Conservation (phyloP, 2,888 invertebrate species). For the Campoletis raptor region DNA sequence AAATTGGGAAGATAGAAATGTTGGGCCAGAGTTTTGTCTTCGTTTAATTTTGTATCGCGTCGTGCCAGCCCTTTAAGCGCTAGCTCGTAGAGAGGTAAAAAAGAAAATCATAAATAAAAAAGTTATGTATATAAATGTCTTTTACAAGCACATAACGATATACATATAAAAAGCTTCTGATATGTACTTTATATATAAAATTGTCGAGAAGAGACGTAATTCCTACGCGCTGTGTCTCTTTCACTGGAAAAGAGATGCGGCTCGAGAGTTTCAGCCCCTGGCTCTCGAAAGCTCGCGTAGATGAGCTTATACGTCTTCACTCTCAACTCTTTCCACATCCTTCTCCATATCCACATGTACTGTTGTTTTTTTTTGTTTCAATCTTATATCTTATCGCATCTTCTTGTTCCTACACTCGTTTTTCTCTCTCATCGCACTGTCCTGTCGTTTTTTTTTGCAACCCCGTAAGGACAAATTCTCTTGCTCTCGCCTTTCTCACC, state of each 20-base stretch:
- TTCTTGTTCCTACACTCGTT: conserved; percentile 18
- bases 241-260: conserved; percentile 34
- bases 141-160: not conserved
- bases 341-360: conserved; percentile 29
- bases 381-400: conserved; percentile 34
- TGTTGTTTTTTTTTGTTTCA: conserved; percentile 9
- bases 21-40: not conserved
- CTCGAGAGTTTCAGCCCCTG: conserved; percentile 44
- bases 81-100: not conserved
- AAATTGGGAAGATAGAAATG: not conserved
- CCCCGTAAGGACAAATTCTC: conserved; percentile 68
- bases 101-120: not conserved
- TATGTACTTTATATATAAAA: conserved; percentile 10
- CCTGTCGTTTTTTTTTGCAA: conserved; percentile 68
- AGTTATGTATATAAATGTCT: not conserved
- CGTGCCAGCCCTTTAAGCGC: not conserved
- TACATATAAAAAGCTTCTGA: not conserved
- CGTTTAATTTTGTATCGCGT: not conserved
- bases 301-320: conserved; percentile 60
- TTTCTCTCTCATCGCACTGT: conserved; percentile 30
- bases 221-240: conserved; percentile 30
- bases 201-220: conserved; percentile 42
- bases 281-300: conserved; percentile 57
- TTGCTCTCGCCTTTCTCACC: conserved; percentile 48
- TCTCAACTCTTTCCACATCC: conserved; percentile 43